phyloP scores from a whole-genome alignment of 2,797 vertebrate genomes.

The Triplophysa bombifrons region DNA sequence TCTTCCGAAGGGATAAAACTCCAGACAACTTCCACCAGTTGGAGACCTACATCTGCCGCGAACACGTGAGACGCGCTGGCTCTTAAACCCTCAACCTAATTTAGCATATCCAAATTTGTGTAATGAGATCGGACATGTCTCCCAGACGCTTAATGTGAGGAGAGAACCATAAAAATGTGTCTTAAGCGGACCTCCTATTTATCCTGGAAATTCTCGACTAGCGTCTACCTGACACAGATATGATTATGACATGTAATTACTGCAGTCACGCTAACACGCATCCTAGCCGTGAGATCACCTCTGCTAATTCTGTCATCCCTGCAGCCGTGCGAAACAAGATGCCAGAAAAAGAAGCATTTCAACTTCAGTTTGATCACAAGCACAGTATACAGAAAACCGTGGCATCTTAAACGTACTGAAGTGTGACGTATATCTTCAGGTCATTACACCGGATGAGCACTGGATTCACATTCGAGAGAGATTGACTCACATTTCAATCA shows the following conservation, averaged over 20 bases:
- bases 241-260: slow-evolving; percentile 80
- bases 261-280: slow-evolving; percentile 67
- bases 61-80: slow-evolving; percentile 65
- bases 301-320: slow-evolving; percentile 56
- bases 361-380: too few relatives aligned
- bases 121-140: slow-evolving; percentile 82
- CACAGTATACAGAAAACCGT: not conserved
- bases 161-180: slow-evolving; percentile 78
- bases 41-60: slow-evolving; percentile 66
- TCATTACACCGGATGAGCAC: too few relatives aligned
- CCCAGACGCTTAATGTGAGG: slow-evolving; percentile 72
- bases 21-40: slow-evolving; percentile 81
- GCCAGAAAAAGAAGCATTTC: too few relatives aligned
- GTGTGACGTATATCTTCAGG: too few relatives aligned
- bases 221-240: slow-evolving; percentile 74
- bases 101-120: slow-evolving; percentile 81
- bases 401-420: too few relatives aligned
- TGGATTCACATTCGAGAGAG: too few relatives aligned
- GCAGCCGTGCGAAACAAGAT: slow-evolving; percentile 57
- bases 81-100: slow-evolving; percentile 71
- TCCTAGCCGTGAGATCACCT: not conserved
- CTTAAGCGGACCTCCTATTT: slow-evolving; percentile 75
- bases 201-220: slow-evolving; percentile 73
- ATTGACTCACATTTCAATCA: too few relatives aligned
- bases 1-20: slow-evolving; percentile 73